Conservation (phyloP, 2,113 vertebrate genomes). For the Tretioscincus oriximinensis region DNA sequence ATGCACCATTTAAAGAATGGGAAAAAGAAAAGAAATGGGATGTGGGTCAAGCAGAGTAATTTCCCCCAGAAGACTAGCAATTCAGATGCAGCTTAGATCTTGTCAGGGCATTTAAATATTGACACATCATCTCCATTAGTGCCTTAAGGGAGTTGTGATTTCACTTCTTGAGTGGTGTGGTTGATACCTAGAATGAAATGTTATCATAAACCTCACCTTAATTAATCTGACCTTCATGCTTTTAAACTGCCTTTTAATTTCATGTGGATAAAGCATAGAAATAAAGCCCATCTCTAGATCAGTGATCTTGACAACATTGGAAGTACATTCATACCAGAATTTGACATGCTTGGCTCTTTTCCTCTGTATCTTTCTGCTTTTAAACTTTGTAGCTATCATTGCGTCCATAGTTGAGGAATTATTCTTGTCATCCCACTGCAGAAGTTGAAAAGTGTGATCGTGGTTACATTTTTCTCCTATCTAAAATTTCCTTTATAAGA, state of each 20-base stretch:
- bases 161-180: constrained; percentile 25
- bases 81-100: constrained; percentile 60
- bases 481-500: too few relatives aligned
- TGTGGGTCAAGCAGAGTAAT: not conserved
- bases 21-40: constrained; percentile 59
- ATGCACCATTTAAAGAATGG: constrained; percentile 55
- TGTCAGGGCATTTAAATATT: constrained; percentile 65
- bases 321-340: not conserved
- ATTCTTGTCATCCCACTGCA: too few relatives aligned
- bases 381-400: not conserved
- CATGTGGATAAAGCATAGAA: not conserved
- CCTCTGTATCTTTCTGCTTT: not conserved
- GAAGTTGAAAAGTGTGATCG: too few relatives aligned
- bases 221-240: not conserved
- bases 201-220: not conserved
- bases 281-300: not conserved
- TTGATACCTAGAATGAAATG: constrained; percentile 36
- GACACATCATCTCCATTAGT: constrained; percentile 63
- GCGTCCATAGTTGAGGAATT: not conserved
- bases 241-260: not conserved
- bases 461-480: too few relatives aligned
- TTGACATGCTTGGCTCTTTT: not conserved
- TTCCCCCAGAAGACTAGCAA: constrained; percentile 42
- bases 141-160: not conserved
- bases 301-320: not conserved